A percentile compares a stretch with the other conserved stretches of the same genome.
These are phyloP conservation scores for Macrotrachela quadricornifera DNA, from an alignment of 1,140 invertebrate species.

Conservation along the genomic window DNA sequence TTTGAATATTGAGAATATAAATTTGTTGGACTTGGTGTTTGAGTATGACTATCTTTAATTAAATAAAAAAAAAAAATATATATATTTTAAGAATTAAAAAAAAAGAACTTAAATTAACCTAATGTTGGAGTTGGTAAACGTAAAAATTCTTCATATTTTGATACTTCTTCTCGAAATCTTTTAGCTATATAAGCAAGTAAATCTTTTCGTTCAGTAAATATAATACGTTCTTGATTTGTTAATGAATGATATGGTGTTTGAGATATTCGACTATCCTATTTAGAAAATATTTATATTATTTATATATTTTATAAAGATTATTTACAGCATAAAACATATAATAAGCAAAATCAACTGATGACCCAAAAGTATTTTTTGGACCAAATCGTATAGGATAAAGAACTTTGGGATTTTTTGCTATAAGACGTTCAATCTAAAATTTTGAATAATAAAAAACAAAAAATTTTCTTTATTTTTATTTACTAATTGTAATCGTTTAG, in stretches of 20 bases:
- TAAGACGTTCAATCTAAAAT: slow-evolving; percentile 24
- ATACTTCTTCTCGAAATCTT: slow-evolving; percentile 14
- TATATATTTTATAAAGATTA: too few relatives aligned
- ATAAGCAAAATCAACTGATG: slow-evolving; percentile 29
- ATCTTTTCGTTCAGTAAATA: slow-evolving; percentile 22
- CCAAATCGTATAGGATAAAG: slow-evolving; percentile 23
- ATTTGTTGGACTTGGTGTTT: too few relatives aligned
- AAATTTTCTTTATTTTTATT: slow-evolving; percentile 1
- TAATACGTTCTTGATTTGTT: slow-evolving; percentile 23
- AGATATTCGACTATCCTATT: slow-evolving; percentile 25
- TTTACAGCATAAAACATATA: slow-evolving; percentile 16
- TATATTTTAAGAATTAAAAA: too few relatives aligned
- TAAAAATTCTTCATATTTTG: too few relatives aligned
- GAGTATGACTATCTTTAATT: too few relatives aligned
- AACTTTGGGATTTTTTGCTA: slow-evolving; percentile 20
- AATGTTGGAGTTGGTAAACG: neutral
- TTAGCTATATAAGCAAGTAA: slow-evolving; percentile 23
- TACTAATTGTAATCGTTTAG: slow-evolving; percentile 19
- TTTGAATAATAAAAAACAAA: neutral
- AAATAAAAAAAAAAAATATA: too few relatives aligned
- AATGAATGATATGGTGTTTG: slow-evolving; percentile 29
- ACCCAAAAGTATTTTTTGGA: slow-evolving; percentile 19
- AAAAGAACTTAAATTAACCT: neutral
- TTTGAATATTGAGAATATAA: too few relatives aligned
- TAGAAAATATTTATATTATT: too few relatives aligned